phyloP scores from a whole-genome alignment of 2,888 invertebrate species.

The Melitaea athalia region DNA sequence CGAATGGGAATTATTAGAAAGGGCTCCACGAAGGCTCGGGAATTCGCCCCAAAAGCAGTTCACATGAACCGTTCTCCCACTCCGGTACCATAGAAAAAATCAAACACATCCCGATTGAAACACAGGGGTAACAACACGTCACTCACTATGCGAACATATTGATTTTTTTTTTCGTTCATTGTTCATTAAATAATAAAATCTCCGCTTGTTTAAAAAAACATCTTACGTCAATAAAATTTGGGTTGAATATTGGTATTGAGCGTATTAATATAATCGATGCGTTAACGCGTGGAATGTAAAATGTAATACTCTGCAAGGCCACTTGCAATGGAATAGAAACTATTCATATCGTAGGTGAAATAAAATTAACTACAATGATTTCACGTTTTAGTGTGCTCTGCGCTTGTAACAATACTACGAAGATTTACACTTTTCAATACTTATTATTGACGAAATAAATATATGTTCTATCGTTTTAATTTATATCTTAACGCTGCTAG shows the following conservation, averaged over 20 bases:
- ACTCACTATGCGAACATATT: constrained; percentile 75
- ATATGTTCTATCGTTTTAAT: neutral
- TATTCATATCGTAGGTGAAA: constrained; percentile 76
- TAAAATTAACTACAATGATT: constrained; percentile 57
- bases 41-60: constrained; percentile 82
- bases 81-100: constrained; percentile 79
- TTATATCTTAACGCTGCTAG: neutral
- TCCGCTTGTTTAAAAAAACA: constrained; percentile 66
- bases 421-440: neutral
- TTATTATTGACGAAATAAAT: neutral
- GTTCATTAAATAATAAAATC: constrained; percentile 79
- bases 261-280: constrained; percentile 81
- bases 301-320: constrained; percentile 79
- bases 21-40: constrained; percentile 81
- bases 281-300: constrained; percentile 81
- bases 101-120: constrained; percentile 82
- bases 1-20: constrained; percentile 80
- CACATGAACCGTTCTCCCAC: constrained; percentile 81
- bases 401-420: constrained; percentile 14
- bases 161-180: constrained; percentile 77
- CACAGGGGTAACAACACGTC: constrained; percentile 82
- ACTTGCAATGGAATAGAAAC: constrained; percentile 76
- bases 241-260: constrained; percentile 75
- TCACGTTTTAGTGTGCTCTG: constrained; percentile 19
- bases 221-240: constrained; percentile 72